These are phyloP conservation scores for Sinocyclocheilus grahami DNA, from an alignment of 2,113 vertebrate genomes.

Conservation along the genomic window DNA sequence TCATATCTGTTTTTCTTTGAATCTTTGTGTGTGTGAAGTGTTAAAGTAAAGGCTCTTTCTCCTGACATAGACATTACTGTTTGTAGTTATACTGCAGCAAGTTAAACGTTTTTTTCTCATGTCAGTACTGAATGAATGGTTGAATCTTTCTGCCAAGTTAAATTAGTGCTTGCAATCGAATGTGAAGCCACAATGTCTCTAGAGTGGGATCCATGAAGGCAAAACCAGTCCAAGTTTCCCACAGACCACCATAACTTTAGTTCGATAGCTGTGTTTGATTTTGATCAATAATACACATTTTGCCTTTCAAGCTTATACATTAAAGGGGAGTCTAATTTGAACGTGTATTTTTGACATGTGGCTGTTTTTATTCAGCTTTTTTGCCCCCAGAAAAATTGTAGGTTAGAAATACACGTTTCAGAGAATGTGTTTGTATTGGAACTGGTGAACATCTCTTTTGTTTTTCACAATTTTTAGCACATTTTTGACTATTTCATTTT, in stretches of 20 bases:
- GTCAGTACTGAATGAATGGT: constrained; percentile 4
- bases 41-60: not conserved
- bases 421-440: not conserved
- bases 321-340: not conserved
- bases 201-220: not conserved
- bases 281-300: not conserved
- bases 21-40: not conserved
- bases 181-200: constrained; percentile 20
- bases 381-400: not conserved
- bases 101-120: not conserved
- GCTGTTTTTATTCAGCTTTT: no score
- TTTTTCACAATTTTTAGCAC: not conserved
- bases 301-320: not conserved
- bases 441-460: no score
- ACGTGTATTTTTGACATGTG: not conserved
- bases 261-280: constrained; percentile 17
- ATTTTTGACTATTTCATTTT: not conserved
- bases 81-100: constrained; percentile 5
- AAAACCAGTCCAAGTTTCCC: not conserved
- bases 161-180: constrained; percentile 28
- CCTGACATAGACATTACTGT: not conserved
- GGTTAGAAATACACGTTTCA: not conserved
- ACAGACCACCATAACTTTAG: constrained; percentile 1
- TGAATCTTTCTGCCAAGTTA: constrained; percentile 14
- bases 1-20: not conserved